Evolutionary conservation across 1,140 invertebrate genomes (phyloP).

Genomic region (Panulirus ornatus): DNA sequence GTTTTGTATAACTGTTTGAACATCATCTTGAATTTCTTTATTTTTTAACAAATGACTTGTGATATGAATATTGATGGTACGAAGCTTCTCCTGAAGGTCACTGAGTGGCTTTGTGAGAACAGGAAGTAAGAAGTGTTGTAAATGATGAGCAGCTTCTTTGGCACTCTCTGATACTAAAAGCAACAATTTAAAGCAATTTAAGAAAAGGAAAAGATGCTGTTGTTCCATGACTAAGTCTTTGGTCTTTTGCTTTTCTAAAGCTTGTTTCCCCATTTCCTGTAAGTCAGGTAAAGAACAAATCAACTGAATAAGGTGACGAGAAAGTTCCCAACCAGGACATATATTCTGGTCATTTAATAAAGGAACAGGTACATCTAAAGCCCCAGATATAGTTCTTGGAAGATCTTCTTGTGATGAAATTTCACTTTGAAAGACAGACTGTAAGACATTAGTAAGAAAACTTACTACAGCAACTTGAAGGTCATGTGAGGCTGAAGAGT

Average conservation of each 20-base stretch:
- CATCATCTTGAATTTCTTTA: conserved; percentile 30
- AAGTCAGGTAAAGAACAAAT: neutral
- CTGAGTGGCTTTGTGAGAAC: conserved; percentile 10
- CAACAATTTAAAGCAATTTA: conserved; percentile 44
- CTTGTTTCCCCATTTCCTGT: neutral
- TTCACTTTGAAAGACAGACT: conserved; percentile 1
- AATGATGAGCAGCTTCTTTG: conserved; percentile 51
- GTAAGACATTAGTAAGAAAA: conserved; percentile 40
- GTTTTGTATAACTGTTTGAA: conserved; percentile 12
- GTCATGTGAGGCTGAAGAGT: neutral
- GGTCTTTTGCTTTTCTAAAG: neutral
- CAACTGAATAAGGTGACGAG: conserved; percentile 58
- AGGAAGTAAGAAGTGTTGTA: conserved; percentile 33
- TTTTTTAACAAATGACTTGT: conserved; percentile 33
- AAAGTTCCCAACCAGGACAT: conserved; percentile 59
- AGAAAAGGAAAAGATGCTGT: neutral
- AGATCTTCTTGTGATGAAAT: neutral
- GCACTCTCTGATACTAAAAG: conserved; percentile 40
- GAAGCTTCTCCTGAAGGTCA: conserved; percentile 20
- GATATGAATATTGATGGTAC: conserved; percentile 50
- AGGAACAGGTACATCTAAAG: conserved; percentile 16
- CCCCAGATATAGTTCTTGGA: neutral
- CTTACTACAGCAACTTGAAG: conserved; percentile 24
- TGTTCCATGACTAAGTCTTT: neutral
- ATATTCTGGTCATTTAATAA: conserved; percentile 37